Percentiles rank a stretch among this genome's conserved stretches.
phyloP scores from a whole-genome alignment of 2,797 vertebrate genomes.

The Cebuella pygmaea region DNA sequence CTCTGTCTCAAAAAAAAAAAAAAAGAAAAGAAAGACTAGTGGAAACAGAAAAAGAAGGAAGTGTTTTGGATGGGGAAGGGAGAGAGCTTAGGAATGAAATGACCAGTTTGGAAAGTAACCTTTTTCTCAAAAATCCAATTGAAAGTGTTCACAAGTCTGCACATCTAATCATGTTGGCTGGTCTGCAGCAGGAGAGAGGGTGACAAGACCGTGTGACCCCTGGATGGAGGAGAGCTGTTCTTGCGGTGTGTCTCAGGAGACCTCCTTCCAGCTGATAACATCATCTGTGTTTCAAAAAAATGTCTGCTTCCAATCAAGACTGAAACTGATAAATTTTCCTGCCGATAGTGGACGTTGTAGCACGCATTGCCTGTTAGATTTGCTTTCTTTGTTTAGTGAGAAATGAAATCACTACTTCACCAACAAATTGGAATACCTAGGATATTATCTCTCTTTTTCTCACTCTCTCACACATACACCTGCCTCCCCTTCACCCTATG shows the following conservation, averaged over 20 bases:
- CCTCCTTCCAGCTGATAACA: background rate
- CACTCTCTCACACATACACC: background rate
- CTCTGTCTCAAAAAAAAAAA: too few relatives aligned
- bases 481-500: background rate
- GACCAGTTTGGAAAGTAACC: background rate
- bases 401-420: background rate
- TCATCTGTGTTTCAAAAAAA: background rate
- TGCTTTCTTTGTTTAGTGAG: slow-evolving; percentile 42
- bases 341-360: background rate
- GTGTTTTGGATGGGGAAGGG: background rate
- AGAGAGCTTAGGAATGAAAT: background rate
- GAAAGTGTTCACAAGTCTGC: background rate
- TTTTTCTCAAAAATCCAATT: background rate
- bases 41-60: background rate
- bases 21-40: background rate
- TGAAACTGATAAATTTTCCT: slow-evolving; percentile 29
- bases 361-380: background rate
- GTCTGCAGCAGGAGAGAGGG: background rate
- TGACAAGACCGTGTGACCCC: background rate
- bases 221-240: background rate
- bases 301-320: background rate
- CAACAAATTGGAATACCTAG: background rate
- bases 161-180: background rate
- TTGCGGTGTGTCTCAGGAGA: background rate
- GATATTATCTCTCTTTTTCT: background rate